A percentile compares a stretch with the other conserved stretches of the same genome.
phyloP scores from a whole-genome alignment of 2,797 vertebrate species.

The Acestrorhynchus altus region DNA sequence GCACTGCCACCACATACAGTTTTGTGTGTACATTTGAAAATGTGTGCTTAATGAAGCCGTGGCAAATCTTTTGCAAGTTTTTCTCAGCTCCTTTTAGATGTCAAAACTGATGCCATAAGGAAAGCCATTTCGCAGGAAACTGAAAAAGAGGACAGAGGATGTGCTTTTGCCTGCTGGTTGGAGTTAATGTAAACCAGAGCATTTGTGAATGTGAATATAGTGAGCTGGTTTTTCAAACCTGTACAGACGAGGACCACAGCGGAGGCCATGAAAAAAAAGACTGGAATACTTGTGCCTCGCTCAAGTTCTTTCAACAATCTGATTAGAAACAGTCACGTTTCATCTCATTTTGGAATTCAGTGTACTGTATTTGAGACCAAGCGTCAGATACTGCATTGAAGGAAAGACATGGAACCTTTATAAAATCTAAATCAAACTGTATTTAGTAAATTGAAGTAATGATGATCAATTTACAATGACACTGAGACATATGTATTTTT shows the following conservation, averaged over 20 bases:
- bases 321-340: slow-evolving; percentile 58
- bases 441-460: slow-evolving; percentile 52
- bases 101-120: slow-evolving; percentile 50
- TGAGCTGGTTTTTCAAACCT: slow-evolving; percentile 43
- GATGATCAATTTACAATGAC: slow-evolving; percentile 54
- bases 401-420: slow-evolving; percentile 31
- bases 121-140: not conserved
- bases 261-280: slow-evolving; percentile 26
- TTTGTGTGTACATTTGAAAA: slow-evolving; percentile 74
- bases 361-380: slow-evolving; percentile 49
- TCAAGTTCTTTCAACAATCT: slow-evolving; percentile 36
- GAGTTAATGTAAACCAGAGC: slow-evolving; percentile 57
- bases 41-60: slow-evolving; percentile 70
- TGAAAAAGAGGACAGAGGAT: slow-evolving; percentile 35
- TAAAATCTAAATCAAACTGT: slow-evolving; percentile 14
- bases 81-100: slow-evolving; percentile 48
- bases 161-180: slow-evolving; percentile 43
- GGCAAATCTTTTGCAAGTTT: slow-evolving; percentile 57
- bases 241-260: slow-evolving; percentile 28
- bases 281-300: slow-evolving; percentile 53
- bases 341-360: slow-evolving; percentile 30
- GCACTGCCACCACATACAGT: slow-evolving; percentile 67
- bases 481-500: slow-evolving; percentile 35
- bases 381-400: slow-evolving; percentile 48
- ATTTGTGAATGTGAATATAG: slow-evolving; percentile 46